phyloP scores from a whole-genome alignment of 1,140 invertebrate species.

The Hycleus phaleratus region DNA sequence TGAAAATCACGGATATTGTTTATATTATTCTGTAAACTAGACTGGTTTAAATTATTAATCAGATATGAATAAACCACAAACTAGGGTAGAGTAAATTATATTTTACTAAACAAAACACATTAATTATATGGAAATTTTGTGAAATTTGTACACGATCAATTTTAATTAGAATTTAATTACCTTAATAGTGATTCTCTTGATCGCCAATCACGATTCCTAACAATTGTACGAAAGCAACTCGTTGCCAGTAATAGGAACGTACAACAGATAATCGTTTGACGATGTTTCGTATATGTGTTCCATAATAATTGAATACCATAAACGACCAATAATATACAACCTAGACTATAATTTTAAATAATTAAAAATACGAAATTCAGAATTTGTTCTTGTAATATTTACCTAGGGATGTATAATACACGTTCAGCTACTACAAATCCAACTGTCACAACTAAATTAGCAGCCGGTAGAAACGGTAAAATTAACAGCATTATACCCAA shows the following conservation, averaged over 20 bases:
- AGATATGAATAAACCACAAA: too few species aligned
- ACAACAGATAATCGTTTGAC: conserved; percentile 44
- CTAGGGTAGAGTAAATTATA: too few species aligned
- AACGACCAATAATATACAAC: conserved; percentile 55
- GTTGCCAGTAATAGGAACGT: conserved; percentile 51
- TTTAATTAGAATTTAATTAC: conserved; percentile 38
- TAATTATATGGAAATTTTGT: too few species aligned
- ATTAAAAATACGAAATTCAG: background rate
- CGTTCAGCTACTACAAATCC: conserved; percentile 87
- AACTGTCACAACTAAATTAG: conserved; percentile 80
- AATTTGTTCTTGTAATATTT: conserved; percentile 22
- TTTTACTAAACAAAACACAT: too few species aligned
- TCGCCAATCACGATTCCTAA: conserved; percentile 70
- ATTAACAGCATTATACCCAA: conserved; percentile 60
- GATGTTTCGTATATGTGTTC: conserved; percentile 42
- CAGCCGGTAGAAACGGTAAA: conserved; percentile 78
- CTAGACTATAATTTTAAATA: conserved; percentile 49
- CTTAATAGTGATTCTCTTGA: conserved; percentile 66
- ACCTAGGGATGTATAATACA: conserved; percentile 86
- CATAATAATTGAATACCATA: conserved; percentile 57
- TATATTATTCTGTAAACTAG: too few species aligned
- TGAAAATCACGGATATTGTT: too few species aligned
- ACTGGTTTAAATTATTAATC: too few species aligned
- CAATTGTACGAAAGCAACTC: conserved; percentile 56
- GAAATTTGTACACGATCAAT: too few species aligned